Evolutionary conservation across 2,888 invertebrate genomes (phyloP), one percentile per base, ranked within the genome.

Genomic region (Graphium colonna): DNA sequence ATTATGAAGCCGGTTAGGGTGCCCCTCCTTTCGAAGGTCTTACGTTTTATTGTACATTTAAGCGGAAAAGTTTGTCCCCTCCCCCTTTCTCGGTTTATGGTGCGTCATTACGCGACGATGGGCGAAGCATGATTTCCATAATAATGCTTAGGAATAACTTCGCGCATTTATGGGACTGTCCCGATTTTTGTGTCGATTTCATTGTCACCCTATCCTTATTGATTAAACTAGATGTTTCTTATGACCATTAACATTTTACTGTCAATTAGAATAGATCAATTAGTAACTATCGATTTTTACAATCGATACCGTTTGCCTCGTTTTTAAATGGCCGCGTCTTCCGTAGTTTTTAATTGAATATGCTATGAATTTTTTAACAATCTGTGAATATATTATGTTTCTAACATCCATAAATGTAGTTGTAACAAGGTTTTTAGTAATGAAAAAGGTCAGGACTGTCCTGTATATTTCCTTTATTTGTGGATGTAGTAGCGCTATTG

Each of bases 81-180:
- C 28, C 33, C 13, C 39, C 48, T 48, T 39, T 17, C 47, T 48
- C 43, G 49, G 40, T 40, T 31, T 44, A 10, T 16, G 16, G 43
- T 4, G 38, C 44, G 45, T 54, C 54, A 50, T 54, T 54, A 54
- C 28, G 48, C 53, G 53, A 53, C 47, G 43, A 48, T 53, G 43
- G 48, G 44, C 44, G 26, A 46, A 46, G 40, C 44, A 50, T 40
- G 38, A 50, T 54, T 54, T 50, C 45, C 54, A 54, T 54, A 54
- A 44, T 44, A 51, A 53, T 53, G 31, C 31, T 38, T 21, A 16
- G 18, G 18, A 26, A 42, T 38, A 43, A 44, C 53, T 12, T 44
- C 16, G 12, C 18, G 7, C 15, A 17, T 9, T 9, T 42, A 42
- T 38, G 36, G 52, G 47, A 38, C n/a, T 42, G 28, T 28, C 38